Percentiles rank a stretch among this genome's conserved stretches.
phyloP scores from a whole-genome alignment of 1,140 invertebrate genomes.

The Daktulosphaira vitifoliae region DNA sequence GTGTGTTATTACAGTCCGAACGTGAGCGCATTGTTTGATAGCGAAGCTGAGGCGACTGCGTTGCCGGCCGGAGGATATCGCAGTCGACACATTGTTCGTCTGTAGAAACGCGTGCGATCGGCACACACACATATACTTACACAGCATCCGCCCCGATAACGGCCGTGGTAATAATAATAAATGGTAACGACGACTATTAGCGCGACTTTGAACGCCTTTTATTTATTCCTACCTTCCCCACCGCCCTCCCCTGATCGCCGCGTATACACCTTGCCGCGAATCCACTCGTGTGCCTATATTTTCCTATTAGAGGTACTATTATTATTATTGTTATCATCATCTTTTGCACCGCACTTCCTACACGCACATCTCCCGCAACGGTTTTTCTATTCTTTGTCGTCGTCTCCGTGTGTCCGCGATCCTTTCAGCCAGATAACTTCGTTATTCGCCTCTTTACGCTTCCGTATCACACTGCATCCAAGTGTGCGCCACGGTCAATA shows the following conservation, averaged over 20 bases:
- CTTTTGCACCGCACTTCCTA: no score
- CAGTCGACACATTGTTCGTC: background rate
- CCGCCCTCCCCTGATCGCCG: background rate
- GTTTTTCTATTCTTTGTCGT: no score
- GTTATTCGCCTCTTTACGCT: no score
- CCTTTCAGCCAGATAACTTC: no score
- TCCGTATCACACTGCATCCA: no score
- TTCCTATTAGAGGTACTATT: no score
- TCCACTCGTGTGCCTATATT: background rate
- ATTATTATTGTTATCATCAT: background rate
- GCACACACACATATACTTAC: no score
- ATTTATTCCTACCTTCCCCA: conserved; percentile 14
- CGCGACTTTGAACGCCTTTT: conserved; percentile 19
- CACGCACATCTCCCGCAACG: no score
- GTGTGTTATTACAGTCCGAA: background rate
- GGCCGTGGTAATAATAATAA: background rate
- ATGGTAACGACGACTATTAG: conserved; percentile 16
- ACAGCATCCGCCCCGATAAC: background rate
- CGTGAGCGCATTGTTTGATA: background rate
- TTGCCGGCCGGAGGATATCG: background rate
- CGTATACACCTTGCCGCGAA: background rate
- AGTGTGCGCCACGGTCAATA: no score
- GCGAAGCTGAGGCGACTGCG: background rate
- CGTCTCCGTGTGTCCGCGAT: no score
- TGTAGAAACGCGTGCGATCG: background rate